Base-by-base conservation (phyloP, 2,113 vertebrate species). In the Cairina moschata region DNA sequence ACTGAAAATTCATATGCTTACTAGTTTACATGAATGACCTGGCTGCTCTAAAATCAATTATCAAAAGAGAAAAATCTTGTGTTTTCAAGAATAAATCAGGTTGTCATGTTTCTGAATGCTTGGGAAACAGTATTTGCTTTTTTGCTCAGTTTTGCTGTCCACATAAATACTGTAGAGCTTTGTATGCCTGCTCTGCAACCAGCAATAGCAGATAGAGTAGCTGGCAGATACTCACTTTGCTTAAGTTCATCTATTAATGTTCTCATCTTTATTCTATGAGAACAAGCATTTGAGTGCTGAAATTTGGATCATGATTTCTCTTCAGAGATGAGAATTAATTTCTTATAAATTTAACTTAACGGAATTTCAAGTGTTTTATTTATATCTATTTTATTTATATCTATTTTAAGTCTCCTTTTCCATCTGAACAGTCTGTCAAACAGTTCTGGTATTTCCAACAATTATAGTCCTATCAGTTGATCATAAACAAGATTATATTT, bases 311-410 rank as follows among this genome's bases (percentile, higher is more conserved):
- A 11, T 31, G 7, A 54, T 52, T 92, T 90, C n/a, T 92, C 23
- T 48, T 94, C 28, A 40, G 36, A 91, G 54, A n/a, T 69, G 25
- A 88, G 46, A 82, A 87, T 66, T 71, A 44, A 80, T 88, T 91
- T 83, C 48, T 86, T 75, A 31, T 31, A 74, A 62, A 81, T 71
- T 78, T 77, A 84, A 26, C 76, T 79, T 54, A 96, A 93, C 46
- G 7, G 91, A 72, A 93, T 96, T 59, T 92, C 66, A 82, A 79
- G 75, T 91, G 17, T 60, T 87, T 38, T 88, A n/a, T n/a, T n/a
- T n/a, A n/a, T n/a, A n/a, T n/a, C n/a, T n/a, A n/a, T n/a, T n/a
- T n/a, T n/a, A n/a, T n/a, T n/a, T n/a, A n/a, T n/a, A n/a, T 22
- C 32, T 31, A 40, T 80, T 44, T 87, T 84, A 83, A 73, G 20